Evolutionary conservation across 2,888 invertebrate genomes (phyloP), one percentile per base, ranked within the genome.

Genomic region (Chrysolina oricalcia): DNA sequence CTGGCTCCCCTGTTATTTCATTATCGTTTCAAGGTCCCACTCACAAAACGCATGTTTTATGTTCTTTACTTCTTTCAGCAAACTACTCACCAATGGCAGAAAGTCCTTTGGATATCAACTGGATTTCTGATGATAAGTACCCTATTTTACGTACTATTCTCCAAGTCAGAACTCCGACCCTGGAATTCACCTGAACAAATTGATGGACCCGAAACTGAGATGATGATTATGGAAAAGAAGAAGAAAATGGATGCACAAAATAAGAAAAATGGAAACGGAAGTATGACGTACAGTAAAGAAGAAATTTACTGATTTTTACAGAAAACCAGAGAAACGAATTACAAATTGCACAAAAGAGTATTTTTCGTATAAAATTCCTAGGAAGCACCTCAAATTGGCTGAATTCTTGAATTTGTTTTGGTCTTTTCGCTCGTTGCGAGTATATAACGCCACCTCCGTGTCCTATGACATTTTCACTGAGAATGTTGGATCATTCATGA

Each of bases 61-160:
- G 23, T 19, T 23, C 17, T 50, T 64, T 65, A 48, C 15, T 73
- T 63, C 79, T 87, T 87, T 13, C 83, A 92, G 92, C 92, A 93
- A 91, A 91, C 92, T 0, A 87, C 90, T 5, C 88, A 87, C 2
- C 91, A 91, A 80, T 93, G 93, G 93, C 91, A 91, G 81, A 89
- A 90, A 80, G 92, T 93, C 0, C 93, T 92, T 81, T 88, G 91
- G 75, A 89, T 93, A 56, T 87, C 91, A 2, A 89, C 91, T 0
- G 86, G 81, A 0, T 90, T 92, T 87, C 85, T 92, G 2, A 87
- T 91, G 40, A 81, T 88, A 10, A 89, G 91, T 40, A 92, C 92
- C 35, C 75, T 90, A 0, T 74, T 92, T 1, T 93, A 91, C 81
- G 83, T 91, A 0, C 50, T 91, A 0, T 92, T 92, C 80, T 89